A percentile compares a stretch with the other conserved stretches of the same genome.
phyloP scores from a whole-genome alignment of 2,797 vertebrate species.

The Stomatorhinus walkeri region DNA sequence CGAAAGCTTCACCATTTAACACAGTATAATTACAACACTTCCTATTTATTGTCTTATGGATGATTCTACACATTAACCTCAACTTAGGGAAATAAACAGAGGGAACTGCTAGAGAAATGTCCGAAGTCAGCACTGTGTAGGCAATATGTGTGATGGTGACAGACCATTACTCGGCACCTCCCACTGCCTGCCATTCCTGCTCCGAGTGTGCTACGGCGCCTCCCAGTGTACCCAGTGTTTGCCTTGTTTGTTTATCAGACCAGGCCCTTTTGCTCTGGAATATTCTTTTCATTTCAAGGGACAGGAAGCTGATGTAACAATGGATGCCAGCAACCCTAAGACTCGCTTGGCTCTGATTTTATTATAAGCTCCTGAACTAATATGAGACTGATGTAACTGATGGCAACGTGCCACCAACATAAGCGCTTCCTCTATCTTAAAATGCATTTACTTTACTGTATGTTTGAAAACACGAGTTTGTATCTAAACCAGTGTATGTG shows the following conservation, averaged over 20 bases:
- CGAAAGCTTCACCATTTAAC: neutral
- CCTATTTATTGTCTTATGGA: neutral
- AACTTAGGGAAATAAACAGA: neutral
- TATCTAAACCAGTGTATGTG: neutral
- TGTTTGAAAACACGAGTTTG: neutral
- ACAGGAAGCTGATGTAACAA: neutral
- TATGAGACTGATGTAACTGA: slow-evolving; percentile 59
- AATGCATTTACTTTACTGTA: slow-evolving; percentile 24
- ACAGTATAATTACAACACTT: neutral
- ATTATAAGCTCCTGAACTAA: slow-evolving; percentile 56
- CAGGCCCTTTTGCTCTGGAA: neutral
- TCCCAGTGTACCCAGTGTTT: neutral
- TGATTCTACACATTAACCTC: neutral
- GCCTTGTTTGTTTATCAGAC: neutral
- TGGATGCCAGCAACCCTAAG: slow-evolving; percentile 31
- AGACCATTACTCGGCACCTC: neutral
- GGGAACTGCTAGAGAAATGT: neutral
- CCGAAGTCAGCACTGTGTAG: neutral
- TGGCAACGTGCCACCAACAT: slow-evolving; percentile 43
- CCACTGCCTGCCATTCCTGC: neutral
- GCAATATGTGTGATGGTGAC: neutral
- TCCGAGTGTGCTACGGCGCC: neutral
- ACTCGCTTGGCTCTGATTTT: slow-evolving; percentile 54
- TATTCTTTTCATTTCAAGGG: neutral
- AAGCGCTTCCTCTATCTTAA: slow-evolving; percentile 42